Conservation (phyloP, 2,888 invertebrate species). For the Globia sparganii region DNA sequence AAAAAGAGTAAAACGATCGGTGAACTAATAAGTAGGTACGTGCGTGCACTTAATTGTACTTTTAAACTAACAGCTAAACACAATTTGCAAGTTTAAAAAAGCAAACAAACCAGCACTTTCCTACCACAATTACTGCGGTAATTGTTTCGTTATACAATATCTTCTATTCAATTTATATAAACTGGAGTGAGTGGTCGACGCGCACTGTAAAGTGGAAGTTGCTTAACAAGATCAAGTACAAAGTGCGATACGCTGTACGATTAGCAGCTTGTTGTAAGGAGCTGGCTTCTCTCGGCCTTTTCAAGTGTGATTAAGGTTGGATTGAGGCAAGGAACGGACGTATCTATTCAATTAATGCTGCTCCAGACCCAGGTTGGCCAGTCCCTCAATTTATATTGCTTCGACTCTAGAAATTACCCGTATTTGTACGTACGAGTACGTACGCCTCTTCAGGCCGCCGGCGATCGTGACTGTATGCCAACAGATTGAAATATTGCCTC, state of each 20-base stretch:
- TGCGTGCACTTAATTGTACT: slow-evolving; percentile 33
- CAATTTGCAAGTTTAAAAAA: slow-evolving; percentile 29
- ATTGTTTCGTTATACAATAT: slow-evolving; percentile 47
- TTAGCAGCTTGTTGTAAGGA: slow-evolving; percentile 81
- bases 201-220: slow-evolving; percentile 65
- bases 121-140: slow-evolving; percentile 25
- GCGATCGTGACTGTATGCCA: slow-evolving; percentile 75
- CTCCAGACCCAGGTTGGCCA: slow-evolving; percentile 80
- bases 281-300: slow-evolving; percentile 82
- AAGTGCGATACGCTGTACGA: slow-evolving; percentile 86
- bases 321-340: slow-evolving; percentile 87
- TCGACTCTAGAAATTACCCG: slow-evolving; percentile 82
- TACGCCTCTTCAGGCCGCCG: slow-evolving; percentile 67
- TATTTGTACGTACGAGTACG: slow-evolving; percentile 79
- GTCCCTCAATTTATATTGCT: slow-evolving; percentile 85
- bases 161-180: slow-evolving; percentile 58
- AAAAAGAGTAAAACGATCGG: neutral
- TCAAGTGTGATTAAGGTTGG: slow-evolving; percentile 88
- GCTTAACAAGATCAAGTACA: slow-evolving; percentile 80
- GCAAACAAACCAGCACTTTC: slow-evolving; percentile 10
- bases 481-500: slow-evolving; percentile 78
- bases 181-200: slow-evolving; percentile 55
- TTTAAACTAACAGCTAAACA: slow-evolving; percentile 32
- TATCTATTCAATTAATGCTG: slow-evolving; percentile 89
- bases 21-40: slow-evolving; percentile 3